Conservation (phyloP, 2,888 invertebrate genomes). For the Epinotia demarniana region DNA sequence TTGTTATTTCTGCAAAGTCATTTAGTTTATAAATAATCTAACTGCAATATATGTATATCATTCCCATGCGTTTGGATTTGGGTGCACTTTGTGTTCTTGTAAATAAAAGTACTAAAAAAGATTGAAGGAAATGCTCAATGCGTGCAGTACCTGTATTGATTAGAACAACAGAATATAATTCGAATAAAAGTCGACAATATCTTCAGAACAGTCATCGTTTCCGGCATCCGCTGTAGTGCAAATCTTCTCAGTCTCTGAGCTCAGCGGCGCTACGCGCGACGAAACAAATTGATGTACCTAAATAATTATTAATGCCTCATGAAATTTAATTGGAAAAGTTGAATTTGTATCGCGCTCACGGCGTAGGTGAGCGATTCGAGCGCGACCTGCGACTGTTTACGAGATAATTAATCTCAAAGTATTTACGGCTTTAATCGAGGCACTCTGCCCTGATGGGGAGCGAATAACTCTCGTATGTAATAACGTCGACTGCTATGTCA, state of each 20-base stretch:
- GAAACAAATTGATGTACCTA: constrained; percentile 86
- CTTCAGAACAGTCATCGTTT: constrained; percentile 53
- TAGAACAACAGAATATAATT: background rate
- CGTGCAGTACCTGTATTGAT: background rate
- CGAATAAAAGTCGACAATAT: constrained; percentile 45
- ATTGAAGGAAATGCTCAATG: too few relatives aligned
- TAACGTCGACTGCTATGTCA: constrained; percentile 70
- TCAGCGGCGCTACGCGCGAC: constrained; percentile 65
- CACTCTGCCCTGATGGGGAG: constrained; percentile 76
- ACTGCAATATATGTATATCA: background rate
- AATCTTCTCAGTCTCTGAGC: constrained; percentile 63
- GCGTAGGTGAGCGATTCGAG: constrained; percentile 83
- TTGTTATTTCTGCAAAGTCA: constrained; percentile 23
- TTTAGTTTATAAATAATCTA: constrained; percentile 5
- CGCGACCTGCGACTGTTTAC: constrained; percentile 80
- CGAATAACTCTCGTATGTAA: constrained; percentile 82
- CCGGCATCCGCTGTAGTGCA: constrained; percentile 50
- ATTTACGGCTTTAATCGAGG: constrained; percentile 85
- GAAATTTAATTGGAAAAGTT: constrained; percentile 86
- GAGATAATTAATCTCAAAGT: constrained; percentile 85
- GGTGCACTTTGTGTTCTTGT: too few relatives aligned
- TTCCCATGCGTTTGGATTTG: too few relatives aligned
- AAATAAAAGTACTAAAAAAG: too few relatives aligned
- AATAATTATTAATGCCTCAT: constrained; percentile 86
- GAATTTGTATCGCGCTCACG: constrained; percentile 84